Base-by-base conservation (phyloP, 2,888 invertebrate species). In the Parascotia fuliginaria region DNA sequence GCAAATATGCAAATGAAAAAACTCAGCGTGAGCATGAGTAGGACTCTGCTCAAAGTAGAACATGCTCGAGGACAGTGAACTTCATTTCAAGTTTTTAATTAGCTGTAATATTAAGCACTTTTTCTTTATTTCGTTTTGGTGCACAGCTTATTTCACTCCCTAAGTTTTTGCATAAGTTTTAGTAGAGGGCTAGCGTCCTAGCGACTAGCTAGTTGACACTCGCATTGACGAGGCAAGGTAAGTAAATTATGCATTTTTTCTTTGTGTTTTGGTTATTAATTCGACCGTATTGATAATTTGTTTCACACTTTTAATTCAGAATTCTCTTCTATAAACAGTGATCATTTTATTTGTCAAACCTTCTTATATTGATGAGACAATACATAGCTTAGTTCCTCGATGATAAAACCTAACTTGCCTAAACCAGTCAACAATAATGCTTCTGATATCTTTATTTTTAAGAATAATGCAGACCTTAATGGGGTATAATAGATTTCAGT, bases 161-260 rank as follows among this genome's bases (percentile, higher is more conserved):
- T 19, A 19, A 3, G 19, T 3, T 5, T 3, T 5, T 19, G 19
- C 19, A 19, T 19, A 19, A 19, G 19, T 19, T 3, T 19, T 19
- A 19, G 19, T 5, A 19, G 19, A 19, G 34, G 19, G 36, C 19
- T 11, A 36, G 12, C 15, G 19, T 19, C 36, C 12, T 19, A 36
- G 12, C 36, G 19, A 11, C 11, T 7, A 5, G 19, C 19, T 36
- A 36, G 22, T 36, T 36, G 36, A 36, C 36, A 19, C 19, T 36
- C 11, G 19, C 16, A 16, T 36, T 36, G 36, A 36, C 36, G 19
- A 36, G 36, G 11, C 16, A 11, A 36, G 36, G 22, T 36, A 36
- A 36, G 36, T 12, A 36, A 19, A 36, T 36, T 36, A 36, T 36
- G 36, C 11, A 6, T 11, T 19, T 36, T n/a, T n/a, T 34, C 33